Evolutionary conservation across 2,797 vertebrate species (phyloP), one percentile per base, ranked within the genome.

Genomic region (Hydrolagus colliei): DNA sequence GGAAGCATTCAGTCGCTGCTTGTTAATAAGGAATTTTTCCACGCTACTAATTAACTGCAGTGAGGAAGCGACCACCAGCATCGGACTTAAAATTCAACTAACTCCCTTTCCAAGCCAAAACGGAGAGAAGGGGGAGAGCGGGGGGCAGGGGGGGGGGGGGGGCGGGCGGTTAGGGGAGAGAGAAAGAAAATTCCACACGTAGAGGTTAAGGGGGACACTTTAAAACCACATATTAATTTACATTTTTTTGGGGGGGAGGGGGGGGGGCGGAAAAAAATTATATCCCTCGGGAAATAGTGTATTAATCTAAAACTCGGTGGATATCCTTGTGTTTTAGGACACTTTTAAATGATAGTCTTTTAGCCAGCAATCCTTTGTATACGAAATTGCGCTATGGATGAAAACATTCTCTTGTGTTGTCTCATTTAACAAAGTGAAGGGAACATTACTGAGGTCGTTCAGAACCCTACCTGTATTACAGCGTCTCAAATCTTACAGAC

Each of bases 1-100:
- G 86, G 87, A 88, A 89, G 88, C 89, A 88, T 89, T 90, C 92
- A 90, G 88, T 10, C 87, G 86, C 89, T 90, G 89, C 90, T 93
- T 86, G 90, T 92, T 96, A 96, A 95, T 94, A 94, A 94, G 93
- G 90, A 90, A 90, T 63, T 67, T 86, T 73, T 79, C 92, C 87
- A 94, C 93, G 95, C 78, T 96, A 91, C 94, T 94, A 94, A 96
- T 97, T 96, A 96, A 94, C 91, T 90, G 89, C 88, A 90, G 82
- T 87, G 86, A 41, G 86, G 76, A 88, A 82, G 87, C 91, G 95
- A 96, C 95, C 96, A 96, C 95, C 95, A 93, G 92, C 93, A 90
- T 88, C 86, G 91, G 91, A 88, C 62, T 87, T 89, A 86, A 88
- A 88, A 88, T 87, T 63, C 87, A 35, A 87, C 52, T 88, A 87